Evolutionary conservation across 2,888 invertebrate genomes (phyloP).

Genomic region (Calameuta idolon): DNA sequence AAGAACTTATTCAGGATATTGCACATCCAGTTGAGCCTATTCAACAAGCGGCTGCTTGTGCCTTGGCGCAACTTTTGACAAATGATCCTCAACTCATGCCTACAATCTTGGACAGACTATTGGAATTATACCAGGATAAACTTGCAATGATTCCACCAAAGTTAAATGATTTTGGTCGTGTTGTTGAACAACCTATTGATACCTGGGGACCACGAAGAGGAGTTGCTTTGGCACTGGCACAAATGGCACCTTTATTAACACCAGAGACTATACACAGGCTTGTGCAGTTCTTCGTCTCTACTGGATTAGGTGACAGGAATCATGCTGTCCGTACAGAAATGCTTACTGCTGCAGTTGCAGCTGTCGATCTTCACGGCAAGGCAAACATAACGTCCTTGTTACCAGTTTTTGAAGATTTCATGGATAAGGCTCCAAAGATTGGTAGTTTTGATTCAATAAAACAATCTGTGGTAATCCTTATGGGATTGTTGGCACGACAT

Average conservation of each 20-base stretch:
- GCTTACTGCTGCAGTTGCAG: slow-evolving; percentile 92
- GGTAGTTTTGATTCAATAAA: slow-evolving; percentile 92
- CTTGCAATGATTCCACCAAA: slow-evolving; percentile 85
- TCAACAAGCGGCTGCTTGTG: slow-evolving; percentile 85
- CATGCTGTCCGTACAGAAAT: slow-evolving; percentile 87
- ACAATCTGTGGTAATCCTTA: slow-evolving; percentile 95
- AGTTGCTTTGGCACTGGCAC: slow-evolving; percentile 83
- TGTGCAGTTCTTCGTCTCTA: slow-evolving; percentile 86
- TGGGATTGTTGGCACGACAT: slow-evolving; percentile 97
- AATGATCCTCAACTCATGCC: slow-evolving; percentile 70
- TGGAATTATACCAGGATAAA: slow-evolving; percentile 81
- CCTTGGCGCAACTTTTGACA: slow-evolving; percentile 78
- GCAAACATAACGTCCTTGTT: slow-evolving; percentile 76
- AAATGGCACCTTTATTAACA: slow-evolving; percentile 81
- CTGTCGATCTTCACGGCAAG: slow-evolving; percentile 94
- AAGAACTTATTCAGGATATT: slow-evolving; percentile 76
- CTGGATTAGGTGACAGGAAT: slow-evolving; percentile 88
- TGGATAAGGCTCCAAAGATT: slow-evolving; percentile 92
- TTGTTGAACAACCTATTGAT: slow-evolving; percentile 86
- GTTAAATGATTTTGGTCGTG: slow-evolving; percentile 92
- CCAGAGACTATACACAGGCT: slow-evolving; percentile 77
- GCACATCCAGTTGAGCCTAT: slow-evolving; percentile 86
- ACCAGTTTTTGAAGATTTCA: slow-evolving; percentile 92
- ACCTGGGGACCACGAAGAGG: slow-evolving; percentile 93
- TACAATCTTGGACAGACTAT: slow-evolving; percentile 73